phyloP scores from a whole-genome alignment of 92 coral and sea anemone species.

The Ricordea florida region DNA sequence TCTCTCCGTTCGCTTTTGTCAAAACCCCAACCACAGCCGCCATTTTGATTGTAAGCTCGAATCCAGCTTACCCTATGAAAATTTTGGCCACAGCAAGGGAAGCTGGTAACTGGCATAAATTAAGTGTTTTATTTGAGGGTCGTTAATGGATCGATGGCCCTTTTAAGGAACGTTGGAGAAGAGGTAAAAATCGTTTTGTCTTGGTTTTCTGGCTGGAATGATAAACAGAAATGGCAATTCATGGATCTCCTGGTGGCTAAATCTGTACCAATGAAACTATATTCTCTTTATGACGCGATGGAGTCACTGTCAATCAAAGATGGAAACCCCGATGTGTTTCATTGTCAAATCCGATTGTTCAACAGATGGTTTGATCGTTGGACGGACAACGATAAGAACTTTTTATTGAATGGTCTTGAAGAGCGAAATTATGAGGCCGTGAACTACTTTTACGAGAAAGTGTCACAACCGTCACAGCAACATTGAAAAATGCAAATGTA shows the following conservation, averaged over 20 bases:
- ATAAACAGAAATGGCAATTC: constrained; percentile 33
- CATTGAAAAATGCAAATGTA: not conserved
- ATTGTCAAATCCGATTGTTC: constrained; percentile 61
- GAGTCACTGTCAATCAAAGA: constrained; percentile 29
- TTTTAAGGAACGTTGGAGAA: no score
- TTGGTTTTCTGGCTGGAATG: constrained; percentile 63
- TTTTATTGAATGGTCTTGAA: constrained; percentile 51
- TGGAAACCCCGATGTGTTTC: constrained; percentile 37
- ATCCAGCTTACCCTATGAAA: no score
- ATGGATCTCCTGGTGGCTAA: constrained; percentile 45
- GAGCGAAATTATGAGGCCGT: constrained; percentile 44
- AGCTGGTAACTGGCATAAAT: no score
- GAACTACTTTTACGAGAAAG: constrained; percentile 58
- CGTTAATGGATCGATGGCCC: no score
- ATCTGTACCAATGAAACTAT: constrained; percentile 42
- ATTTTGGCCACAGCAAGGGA: no score
- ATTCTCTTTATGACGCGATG: constrained; percentile 46
- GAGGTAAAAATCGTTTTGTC: constrained; percentile 44
- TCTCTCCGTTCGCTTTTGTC: not conserved
- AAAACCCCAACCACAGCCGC: constrained; percentile 5
- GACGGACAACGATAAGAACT: constrained; percentile 48
- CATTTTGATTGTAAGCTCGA: not conserved
- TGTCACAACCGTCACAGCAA: constrained; percentile 54
- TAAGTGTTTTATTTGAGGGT: no score
- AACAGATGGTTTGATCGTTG: constrained; percentile 56